Evolutionary conservation across 2,113 vertebrate species (phyloP).

Genomic region (Narcine bancroftii): DNA sequence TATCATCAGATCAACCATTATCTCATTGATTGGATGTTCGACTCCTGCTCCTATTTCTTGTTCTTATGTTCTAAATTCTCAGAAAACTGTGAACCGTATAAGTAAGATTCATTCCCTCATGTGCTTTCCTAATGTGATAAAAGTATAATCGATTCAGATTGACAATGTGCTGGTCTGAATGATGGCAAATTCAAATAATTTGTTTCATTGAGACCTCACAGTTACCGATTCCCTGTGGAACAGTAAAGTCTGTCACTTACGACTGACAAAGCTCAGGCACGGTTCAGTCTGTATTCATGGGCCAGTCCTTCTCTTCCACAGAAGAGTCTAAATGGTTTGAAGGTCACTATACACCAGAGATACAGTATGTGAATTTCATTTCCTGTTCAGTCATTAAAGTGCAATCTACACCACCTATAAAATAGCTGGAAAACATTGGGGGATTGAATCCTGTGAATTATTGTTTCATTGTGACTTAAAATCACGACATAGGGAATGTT

Average conservation of each 20-base stretch:
- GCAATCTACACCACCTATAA: slow-evolving; percentile 22
- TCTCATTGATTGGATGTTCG: no score
- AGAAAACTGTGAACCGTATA: background rate
- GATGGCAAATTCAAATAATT: slow-evolving; percentile 8
- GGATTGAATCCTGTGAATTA: slow-evolving; percentile 24
- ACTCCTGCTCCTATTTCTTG: no score
- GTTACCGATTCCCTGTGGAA: background rate
- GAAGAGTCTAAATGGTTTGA: slow-evolving; percentile 25
- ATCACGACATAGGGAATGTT: slow-evolving; percentile 2
- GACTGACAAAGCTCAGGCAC: background rate
- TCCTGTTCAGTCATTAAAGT: slow-evolving; percentile 21
- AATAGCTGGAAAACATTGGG: slow-evolving; percentile 32
- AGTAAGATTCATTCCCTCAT: background rate
- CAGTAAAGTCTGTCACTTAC: slow-evolving; percentile 25
- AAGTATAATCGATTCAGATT: background rate
- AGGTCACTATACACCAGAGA: slow-evolving; percentile 29
- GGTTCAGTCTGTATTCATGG: background rate
- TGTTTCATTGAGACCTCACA: background rate
- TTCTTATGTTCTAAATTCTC: background rate
- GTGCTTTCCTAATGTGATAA: background rate
- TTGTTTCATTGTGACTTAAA: slow-evolving; percentile 21
- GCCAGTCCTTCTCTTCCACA: background rate
- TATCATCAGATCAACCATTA: no score
- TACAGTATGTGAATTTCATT: slow-evolving; percentile 34
- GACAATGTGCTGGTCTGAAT: background rate